Percentiles rank a stretch among this genome's conserved stretches.
These are phyloP conservation scores for Cheilosia variabilis DNA, from an alignment of 2,888 invertebrate genomes.

Conservation along the genomic window DNA sequence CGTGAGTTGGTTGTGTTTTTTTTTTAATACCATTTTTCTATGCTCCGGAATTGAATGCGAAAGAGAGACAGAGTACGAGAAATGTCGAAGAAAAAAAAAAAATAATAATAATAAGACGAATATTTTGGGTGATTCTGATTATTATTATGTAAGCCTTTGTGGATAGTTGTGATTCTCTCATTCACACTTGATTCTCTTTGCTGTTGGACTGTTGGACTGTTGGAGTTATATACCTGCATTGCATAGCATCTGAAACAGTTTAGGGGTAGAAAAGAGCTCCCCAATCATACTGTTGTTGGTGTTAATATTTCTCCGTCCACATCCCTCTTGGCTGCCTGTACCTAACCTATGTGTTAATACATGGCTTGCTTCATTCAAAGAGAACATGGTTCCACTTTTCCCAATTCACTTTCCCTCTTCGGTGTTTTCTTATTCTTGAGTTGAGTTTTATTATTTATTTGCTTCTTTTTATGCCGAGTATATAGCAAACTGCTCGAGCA, in stretches of 20 bases:
- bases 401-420: constrained; percentile 67
- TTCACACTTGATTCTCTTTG: constrained; percentile 59
- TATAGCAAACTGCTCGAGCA: constrained; percentile 27
- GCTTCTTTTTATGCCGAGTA: constrained; percentile 32
- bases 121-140: constrained; percentile 22
- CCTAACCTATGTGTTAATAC: neutral
- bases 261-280: constrained; percentile 59
- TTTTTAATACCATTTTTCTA: constrained; percentile 2
- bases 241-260: constrained; percentile 4
- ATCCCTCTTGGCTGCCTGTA: constrained; percentile 42
- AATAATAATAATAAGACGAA: constrained; percentile 17
- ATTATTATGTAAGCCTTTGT: constrained; percentile 73
- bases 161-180: constrained; percentile 26
- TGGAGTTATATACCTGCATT: constrained; percentile 23
- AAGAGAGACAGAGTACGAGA: constrained; percentile 49
- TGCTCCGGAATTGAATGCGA: constrained; percentile 31
- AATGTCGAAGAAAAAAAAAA: constrained; percentile 4
- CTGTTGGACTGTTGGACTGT: constrained; percentile 13
- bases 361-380: constrained; percentile 23
- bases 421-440: neutral
- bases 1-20: constrained; percentile 48
- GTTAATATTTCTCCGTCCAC: constrained; percentile 13
- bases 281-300: neutral
- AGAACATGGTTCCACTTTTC: constrained; percentile 49
- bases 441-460: constrained; percentile 44